Evolutionary conservation across 2,888 invertebrate genomes (phyloP).

Genomic region (Phlogophora meticulosa): DNA sequence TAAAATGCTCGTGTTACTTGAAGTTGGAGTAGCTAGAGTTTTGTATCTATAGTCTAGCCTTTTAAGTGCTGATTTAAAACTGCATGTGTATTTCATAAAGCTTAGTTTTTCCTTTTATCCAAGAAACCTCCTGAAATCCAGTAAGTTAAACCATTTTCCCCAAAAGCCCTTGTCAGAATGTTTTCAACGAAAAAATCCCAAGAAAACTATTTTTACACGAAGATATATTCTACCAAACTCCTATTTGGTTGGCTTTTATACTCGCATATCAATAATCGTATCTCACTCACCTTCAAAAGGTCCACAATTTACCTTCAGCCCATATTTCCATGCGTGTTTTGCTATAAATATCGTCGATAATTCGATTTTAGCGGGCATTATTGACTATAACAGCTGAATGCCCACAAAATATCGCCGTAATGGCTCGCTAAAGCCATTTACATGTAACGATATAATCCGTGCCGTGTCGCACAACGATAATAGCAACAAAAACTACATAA

Average conservation of each 20-base stretch:
- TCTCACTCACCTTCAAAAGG: conserved; percentile 39
- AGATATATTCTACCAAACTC: background rate
- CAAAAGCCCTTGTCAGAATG: background rate
- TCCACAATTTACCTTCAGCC: conserved; percentile 34
- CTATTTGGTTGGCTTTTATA: conserved; percentile 39
- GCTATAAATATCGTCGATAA: conserved; percentile 64
- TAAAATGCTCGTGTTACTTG: conserved; percentile 45
- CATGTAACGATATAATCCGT: conserved; percentile 66
- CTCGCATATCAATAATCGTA: conserved; percentile 48
- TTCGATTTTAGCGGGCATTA: conserved; percentile 65
- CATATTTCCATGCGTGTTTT: conserved; percentile 49
- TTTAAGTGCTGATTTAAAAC: background rate
- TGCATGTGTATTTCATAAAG: too few species aligned
- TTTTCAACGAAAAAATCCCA: background rate
- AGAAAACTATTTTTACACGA: conserved; percentile 18
- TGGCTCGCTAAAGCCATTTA: conserved; percentile 61
- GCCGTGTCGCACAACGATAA: conserved; percentile 64
- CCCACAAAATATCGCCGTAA: conserved; percentile 62
- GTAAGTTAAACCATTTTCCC: background rate
- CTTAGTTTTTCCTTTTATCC: background rate
- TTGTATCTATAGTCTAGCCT: conserved; percentile 13
- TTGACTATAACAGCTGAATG: conserved; percentile 63
- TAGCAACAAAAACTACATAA: conserved; percentile 62
- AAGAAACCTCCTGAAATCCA: background rate
- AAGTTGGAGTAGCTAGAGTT: conserved; percentile 16